These are phyloP conservation scores for Neoitamus cyanurus DNA, from an alignment of 2,888 invertebrate species.

Conservation along the genomic window DNA sequence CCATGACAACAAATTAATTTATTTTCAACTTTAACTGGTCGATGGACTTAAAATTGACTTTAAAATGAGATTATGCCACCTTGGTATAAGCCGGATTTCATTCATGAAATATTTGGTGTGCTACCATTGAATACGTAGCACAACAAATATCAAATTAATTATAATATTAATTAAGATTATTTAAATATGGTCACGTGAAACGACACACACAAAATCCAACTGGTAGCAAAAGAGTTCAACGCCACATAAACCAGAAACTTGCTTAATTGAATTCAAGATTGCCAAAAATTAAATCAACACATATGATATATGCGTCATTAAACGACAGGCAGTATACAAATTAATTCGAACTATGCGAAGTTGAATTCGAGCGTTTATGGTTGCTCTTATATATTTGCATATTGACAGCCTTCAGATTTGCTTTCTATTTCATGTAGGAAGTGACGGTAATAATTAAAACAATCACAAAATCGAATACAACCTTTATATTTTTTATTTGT, in stretches of 20 bases:
- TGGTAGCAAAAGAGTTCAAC: neutral
- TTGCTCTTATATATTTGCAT: neutral
- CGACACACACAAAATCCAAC: neutral
- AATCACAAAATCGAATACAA: neutral
- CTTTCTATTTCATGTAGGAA: neutral
- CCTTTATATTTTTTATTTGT: neutral
- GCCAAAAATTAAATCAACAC: neutral
- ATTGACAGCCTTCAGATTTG: neutral
- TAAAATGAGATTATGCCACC: too few relatives aligned
- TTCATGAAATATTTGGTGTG: neutral
- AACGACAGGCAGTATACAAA: neutral
- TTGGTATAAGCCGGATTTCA: neutral
- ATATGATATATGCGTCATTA: neutral
- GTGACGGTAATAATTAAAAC: neutral
- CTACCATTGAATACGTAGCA: neutral
- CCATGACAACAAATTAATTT: too few relatives aligned
- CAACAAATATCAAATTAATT: neutral
- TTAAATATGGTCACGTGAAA: neutral
- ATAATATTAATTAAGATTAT: neutral
- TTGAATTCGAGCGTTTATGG: neutral
- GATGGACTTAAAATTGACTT: too few relatives aligned
- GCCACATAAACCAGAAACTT: neutral
- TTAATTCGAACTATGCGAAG: neutral
- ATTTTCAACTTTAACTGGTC: too few relatives aligned
- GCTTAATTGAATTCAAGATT: neutral